A percentile compares a stretch with the other conserved stretches of the same genome.
Evolutionary conservation across 2,888 invertebrate species (phyloP).

Genomic region (Plebejus argus): DNA sequence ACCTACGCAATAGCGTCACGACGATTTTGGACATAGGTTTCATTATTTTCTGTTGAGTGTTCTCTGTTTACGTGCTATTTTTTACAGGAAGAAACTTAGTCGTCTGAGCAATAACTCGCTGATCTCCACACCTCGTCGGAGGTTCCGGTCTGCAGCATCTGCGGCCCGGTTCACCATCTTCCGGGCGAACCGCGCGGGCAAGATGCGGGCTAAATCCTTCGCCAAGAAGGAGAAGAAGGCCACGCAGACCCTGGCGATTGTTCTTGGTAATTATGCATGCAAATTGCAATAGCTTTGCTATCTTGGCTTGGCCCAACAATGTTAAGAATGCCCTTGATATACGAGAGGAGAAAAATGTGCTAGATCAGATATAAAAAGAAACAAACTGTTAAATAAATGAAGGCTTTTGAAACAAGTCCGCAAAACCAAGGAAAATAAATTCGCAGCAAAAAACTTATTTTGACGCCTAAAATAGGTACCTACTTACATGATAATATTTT

Average conservation of each 20-base stretch:
- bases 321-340: too few relatives aligned
- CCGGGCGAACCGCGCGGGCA: constrained; percentile 95
- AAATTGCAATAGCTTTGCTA: too few relatives aligned
- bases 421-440: background rate
- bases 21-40: too few relatives aligned
- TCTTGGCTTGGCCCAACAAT: too few relatives aligned
- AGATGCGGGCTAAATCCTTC: constrained; percentile 95
- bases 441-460: background rate
- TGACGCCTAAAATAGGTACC: background rate
- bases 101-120: constrained; percentile 63
- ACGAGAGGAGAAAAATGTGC: too few relatives aligned
- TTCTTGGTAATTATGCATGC: constrained; percentile 87
- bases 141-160: constrained; percentile 76
- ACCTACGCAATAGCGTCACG: too few relatives aligned
- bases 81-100: constrained; percentile 67
- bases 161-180: constrained; percentile 93
- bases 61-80: too few relatives aligned
- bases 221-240: constrained; percentile 98
- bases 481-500: background rate
- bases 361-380: background rate
- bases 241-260: constrained; percentile 98
- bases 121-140: constrained; percentile 68
- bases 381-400: background rate
- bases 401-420: background rate
- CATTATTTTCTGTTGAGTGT: too few relatives aligned